Evolutionary conservation across 2,113 vertebrate genomes (phyloP), one percentile per base, ranked within the genome.

Genomic region (Cariama cristata): DNA sequence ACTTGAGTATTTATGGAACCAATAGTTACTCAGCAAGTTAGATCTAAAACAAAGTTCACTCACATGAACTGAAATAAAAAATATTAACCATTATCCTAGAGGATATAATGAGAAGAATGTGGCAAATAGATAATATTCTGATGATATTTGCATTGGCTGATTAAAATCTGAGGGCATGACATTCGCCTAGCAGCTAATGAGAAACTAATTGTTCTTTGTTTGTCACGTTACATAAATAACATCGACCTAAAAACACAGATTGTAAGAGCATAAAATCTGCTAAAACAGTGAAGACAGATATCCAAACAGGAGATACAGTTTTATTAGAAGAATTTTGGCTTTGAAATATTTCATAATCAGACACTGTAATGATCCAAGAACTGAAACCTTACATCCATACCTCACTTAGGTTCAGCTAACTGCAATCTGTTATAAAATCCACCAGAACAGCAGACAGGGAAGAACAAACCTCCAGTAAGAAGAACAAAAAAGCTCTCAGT

Each of bases 161-260:
- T 86, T 97, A 88, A 97, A 88, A 86, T 96, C 44, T 5, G 19
- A 93, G 56, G 68, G 33, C 68, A 90, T 42, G 82, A 93, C 79
- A 86, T 92, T 95, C 95, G 44, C 79, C 64, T 92, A 92, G 56
- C 27, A 93, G 60, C 63, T 95, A 96, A 89, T 86, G 72, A 92
- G 60, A 90, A 93, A 86, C 33, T 92, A 91, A 88, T 88, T 86
- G 52, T 90, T 93, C 79, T 77, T 72, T 90, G 44, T 87, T 87
- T 93, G 38, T 88, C 63, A 23, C 80, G 44, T 92, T 88, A 67
- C 49, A 67, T 68, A 93, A 94, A 93, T 74, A 94, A 88, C 24
- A 49, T 67, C 0, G 1, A 79, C 52, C 79, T 86, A 89, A 93
- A 97, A 74, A 5, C 59, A 88, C 59, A 92, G 90, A 92, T 28